phyloP scores from a whole-genome alignment of 1,140 invertebrate genomes.

The Schmidtea mediterranea region DNA sequence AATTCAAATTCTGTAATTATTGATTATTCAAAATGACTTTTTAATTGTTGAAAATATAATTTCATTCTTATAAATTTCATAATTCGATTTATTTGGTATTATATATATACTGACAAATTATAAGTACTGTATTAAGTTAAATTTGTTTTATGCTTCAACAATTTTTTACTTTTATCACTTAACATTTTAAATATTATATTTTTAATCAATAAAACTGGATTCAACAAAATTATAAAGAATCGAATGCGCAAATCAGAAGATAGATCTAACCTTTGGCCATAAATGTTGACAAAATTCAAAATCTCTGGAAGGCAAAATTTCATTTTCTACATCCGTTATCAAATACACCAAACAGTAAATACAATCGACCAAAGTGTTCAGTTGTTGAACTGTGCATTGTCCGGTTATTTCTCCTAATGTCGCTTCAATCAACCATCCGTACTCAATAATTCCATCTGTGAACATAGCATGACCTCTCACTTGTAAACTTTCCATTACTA shows the following conservation, averaged over 20 bases:
- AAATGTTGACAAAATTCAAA: conserved; percentile 59
- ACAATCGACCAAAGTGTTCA: conserved; percentile 9
- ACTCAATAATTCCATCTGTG: conserved; percentile 28
- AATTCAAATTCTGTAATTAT: no score
- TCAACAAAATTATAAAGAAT: not conserved
- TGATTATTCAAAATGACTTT: no score
- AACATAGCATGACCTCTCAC: conserved; percentile 1
- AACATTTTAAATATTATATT: no score
- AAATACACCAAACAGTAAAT: not conserved
- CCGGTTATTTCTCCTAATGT: conserved; percentile 28
- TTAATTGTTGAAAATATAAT: no score
- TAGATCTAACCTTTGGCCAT: conserved; percentile 32
- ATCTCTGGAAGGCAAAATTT: not conserved
- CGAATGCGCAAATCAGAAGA: not conserved
- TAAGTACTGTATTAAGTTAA: no score
- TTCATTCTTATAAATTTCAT: no score
- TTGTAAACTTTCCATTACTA: not conserved
- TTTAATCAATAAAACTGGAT: no score
- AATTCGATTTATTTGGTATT: no score
- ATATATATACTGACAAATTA: no score
- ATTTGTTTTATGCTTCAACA: no score
- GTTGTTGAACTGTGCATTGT: conserved; percentile 22
- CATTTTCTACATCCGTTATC: conserved; percentile 15
- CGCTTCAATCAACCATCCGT: conserved; percentile 46
- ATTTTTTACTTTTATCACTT: no score